A percentile compares a stretch with the other conserved stretches of the same genome.
Conservation (phyloP, 2,797 vertebrate species). For the Menidia menidia region DNA sequence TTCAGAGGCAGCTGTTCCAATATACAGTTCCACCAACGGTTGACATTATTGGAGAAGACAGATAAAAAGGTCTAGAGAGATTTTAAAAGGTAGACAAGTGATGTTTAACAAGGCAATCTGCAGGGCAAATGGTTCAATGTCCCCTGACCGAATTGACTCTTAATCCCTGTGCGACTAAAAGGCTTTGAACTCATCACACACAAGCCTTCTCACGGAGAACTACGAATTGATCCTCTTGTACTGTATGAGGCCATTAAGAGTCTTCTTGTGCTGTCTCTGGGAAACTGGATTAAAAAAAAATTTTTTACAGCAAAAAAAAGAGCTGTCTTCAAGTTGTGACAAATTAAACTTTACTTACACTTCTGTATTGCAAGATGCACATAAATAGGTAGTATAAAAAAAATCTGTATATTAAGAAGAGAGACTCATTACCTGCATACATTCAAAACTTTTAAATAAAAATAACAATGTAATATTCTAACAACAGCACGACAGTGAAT, state of each 20-base stretch:
- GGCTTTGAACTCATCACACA: constrained; percentile 51
- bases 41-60: constrained; percentile 60
- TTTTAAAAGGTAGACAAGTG: constrained; percentile 71
- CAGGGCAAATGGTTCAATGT: constrained; percentile 55
- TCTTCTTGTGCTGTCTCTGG: constrained; percentile 48
- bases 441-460: not conserved
- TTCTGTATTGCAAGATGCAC: not conserved
- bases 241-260: constrained; percentile 52
- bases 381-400: too few relatives aligned
- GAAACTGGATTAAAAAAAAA: constrained; percentile 53
- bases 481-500: not conserved
- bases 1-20: constrained; percentile 55
- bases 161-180: constrained; percentile 47
- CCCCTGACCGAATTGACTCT: constrained; percentile 59
- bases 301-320: constrained; percentile 27
- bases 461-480: not conserved
- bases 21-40: constrained; percentile 31
- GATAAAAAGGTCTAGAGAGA: constrained; percentile 58
- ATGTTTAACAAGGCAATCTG: constrained; percentile 71
- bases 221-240: constrained; percentile 45
- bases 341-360: constrained; percentile 33
- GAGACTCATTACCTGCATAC: too few relatives aligned
- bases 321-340: not conserved
- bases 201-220: constrained; percentile 11
- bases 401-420: too few relatives aligned